A percentile compares a stretch with the other conserved stretches of the same genome.
phyloP scores from a whole-genome alignment of 2,888 invertebrate genomes.

The Chydorus sphaericus region DNA sequence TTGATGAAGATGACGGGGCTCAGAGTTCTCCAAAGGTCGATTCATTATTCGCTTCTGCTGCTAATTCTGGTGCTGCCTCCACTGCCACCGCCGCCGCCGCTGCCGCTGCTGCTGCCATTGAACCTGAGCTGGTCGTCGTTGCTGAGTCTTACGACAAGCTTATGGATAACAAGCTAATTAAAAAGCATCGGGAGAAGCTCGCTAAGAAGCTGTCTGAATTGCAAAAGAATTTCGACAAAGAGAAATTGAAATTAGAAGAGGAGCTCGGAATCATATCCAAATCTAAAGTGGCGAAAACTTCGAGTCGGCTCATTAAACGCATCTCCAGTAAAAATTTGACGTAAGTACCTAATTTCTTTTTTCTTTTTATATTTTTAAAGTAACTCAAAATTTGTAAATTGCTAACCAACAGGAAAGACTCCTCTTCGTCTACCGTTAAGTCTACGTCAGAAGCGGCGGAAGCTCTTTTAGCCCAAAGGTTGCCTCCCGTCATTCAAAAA shows the following conservation, averaged over 20 bases:
- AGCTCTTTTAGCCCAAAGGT: slow-evolving; percentile 46
- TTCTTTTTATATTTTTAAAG: neutral
- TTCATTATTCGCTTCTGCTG: too few relatives aligned
- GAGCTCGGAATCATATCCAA: slow-evolving; percentile 33
- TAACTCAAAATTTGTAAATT: neutral
- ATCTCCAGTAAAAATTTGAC: slow-evolving; percentile 63
- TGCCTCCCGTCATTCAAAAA: slow-evolving; percentile 46
- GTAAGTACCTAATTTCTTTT: slow-evolving; percentile 39
- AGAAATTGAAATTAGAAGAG: slow-evolving; percentile 27
- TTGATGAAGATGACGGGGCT: neutral
- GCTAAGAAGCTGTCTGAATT: slow-evolving; percentile 75
- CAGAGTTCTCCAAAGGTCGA: too few relatives aligned
- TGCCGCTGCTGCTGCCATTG: too few relatives aligned
- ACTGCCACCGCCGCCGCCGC: too few relatives aligned
- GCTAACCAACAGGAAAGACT: neutral
- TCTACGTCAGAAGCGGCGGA: slow-evolving; percentile 34
- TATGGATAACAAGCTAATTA: slow-evolving; percentile 62
- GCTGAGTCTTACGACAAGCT: slow-evolving; percentile 67
- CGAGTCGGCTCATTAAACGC: slow-evolving; percentile 44
- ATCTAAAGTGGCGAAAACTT: slow-evolving; percentile 28
- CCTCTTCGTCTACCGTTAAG: slow-evolving; percentile 34
- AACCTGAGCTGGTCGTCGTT: slow-evolving; percentile 34
- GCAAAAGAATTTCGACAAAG: slow-evolving; percentile 65
- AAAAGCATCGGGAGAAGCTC: slow-evolving; percentile 65
- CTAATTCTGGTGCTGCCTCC: too few relatives aligned